Evolutionary conservation across 2,113 vertebrate species (phyloP).

Genomic region (Pangasianodon gigas): DNA sequence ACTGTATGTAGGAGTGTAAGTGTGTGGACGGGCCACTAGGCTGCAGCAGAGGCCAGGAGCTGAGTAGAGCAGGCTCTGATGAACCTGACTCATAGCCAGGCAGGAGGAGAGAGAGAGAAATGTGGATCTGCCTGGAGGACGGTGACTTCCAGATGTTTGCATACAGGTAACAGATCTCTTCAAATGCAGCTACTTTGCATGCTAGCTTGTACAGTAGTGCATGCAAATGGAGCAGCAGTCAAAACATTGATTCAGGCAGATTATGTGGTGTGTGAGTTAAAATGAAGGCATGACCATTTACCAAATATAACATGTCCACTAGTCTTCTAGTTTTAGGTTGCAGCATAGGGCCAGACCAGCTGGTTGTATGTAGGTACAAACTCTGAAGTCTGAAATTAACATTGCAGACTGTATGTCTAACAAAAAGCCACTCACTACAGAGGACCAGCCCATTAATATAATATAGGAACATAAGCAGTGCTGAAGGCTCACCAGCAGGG

Average conservation of each 20-base stretch:
- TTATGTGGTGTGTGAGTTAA: neutral
- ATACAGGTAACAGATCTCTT: slow-evolving; percentile 57
- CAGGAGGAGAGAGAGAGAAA: slow-evolving; percentile 23
- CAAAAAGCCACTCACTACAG: neutral
- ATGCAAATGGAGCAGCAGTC: slow-evolving; percentile 58
- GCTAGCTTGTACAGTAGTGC: slow-evolving; percentile 46
- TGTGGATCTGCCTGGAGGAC: neutral
- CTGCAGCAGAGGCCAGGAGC: slow-evolving; percentile 61
- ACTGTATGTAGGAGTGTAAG: slow-evolving; percentile 9
- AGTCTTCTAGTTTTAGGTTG: neutral
- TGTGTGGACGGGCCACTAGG: slow-evolving; percentile 60
- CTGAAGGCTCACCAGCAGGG: slow-evolving; percentile 78
- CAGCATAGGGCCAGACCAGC: neutral
- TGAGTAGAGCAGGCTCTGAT: neutral
- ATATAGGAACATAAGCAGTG: neutral
- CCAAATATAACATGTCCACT: neutral
- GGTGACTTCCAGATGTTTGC: slow-evolving; percentile 48
- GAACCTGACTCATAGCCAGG: slow-evolving; percentile 4
- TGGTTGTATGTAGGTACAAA: neutral
- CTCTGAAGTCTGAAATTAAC: neutral
- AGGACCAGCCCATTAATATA: neutral
- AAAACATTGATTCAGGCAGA: neutral
- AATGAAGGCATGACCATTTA: neutral
- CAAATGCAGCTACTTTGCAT: slow-evolving; percentile 60
- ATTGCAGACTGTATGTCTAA: neutral